Evolutionary conservation across 1,140 invertebrate genomes (phyloP), one percentile per base, ranked within the genome.

Genomic region (Latrodectus geometricus): DNA sequence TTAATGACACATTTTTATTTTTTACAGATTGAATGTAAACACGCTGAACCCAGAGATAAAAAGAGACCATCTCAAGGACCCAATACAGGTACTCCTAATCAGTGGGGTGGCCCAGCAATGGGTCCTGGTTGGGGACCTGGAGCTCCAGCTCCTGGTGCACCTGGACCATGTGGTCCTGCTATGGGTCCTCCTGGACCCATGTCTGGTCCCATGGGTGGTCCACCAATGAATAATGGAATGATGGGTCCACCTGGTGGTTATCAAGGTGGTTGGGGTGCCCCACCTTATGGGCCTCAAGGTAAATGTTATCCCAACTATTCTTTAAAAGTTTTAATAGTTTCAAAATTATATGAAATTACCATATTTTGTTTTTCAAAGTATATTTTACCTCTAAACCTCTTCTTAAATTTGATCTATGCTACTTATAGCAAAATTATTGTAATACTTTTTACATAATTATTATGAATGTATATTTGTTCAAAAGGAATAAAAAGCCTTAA

Each of bases 21-120:
- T 35, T 74, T 87, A 56, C 86, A 96, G 95, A 95, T 97, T 91
- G 96, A 97, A 92, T 97, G 97, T 87, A 97, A 97, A 92, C 95
- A 96, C 89, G 96, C 96, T 9, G 96, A 97, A 91, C 96, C 96
- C 0, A 93, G 96, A 66, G 96, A 97, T 89, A 94, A 94, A 20
- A 94, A 94, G 88, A 78, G 76, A 48, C 61, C 79, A 48, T 35
- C 56, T 0, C 66, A 74, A 11, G 74, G 70, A 73, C 49, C 49
- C 1, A 83, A 83, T 65, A 20, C 72, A 14, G 52, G 20, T 68
- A 4, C 68, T 17, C 73, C 56, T 66, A 80, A 83, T n/a, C 95
- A 95, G 90, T 94, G 95, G 93, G 93, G 93, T 72, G 94, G 94
- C 72, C 88, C 88, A 61, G 89, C 88, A 61, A 89, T 84, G 56